These are phyloP conservation scores for Drosophila takahashii DNA, from an alignment of 1,140 invertebrate genomes.

Conservation along the genomic window DNA sequence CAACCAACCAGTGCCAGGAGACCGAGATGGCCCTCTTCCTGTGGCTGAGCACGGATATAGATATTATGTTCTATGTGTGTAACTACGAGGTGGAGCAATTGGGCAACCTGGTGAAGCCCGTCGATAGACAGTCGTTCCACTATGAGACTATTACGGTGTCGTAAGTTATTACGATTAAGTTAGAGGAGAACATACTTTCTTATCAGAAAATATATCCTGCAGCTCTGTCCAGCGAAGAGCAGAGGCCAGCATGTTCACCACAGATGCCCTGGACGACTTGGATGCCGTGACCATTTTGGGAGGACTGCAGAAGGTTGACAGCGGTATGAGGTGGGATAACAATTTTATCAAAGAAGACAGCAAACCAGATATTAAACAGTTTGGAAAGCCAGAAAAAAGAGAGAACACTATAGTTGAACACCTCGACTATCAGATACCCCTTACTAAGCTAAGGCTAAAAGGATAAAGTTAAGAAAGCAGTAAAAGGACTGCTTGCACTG, in stretches of 20 bases:
- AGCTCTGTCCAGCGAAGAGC: constrained; percentile 43
- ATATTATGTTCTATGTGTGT: constrained; percentile 39
- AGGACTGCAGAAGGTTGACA: constrained; percentile 38
- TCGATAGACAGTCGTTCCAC: background rate
- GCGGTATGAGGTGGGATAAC: constrained; percentile 42
- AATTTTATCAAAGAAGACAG: too few species aligned
- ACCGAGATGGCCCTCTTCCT: constrained; percentile 47
- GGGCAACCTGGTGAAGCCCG: constrained; percentile 59
- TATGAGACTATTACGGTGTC: constrained; percentile 26
- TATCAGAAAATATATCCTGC: background rate
- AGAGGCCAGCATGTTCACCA: constrained; percentile 44
- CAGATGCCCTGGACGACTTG: constrained; percentile 46
- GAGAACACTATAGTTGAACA: too few species aligned
- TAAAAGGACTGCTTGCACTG: too few species aligned
- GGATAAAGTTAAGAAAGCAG: too few species aligned
- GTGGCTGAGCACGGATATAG: constrained; percentile 63
- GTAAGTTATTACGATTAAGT: constrained; percentile 31
- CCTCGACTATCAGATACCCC: too few species aligned
- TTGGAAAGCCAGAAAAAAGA: too few species aligned
- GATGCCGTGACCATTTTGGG: constrained; percentile 40
- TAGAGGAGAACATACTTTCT: too few species aligned
- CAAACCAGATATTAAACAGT: too few species aligned
- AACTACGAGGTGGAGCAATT: constrained; percentile 62
- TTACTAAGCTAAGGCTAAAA: too few species aligned
- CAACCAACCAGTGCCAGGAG: constrained; percentile 25